Evolutionary conservation across 2,113 vertebrate genomes (phyloP).

Genomic region (Gadus macrocephalus): DNA sequence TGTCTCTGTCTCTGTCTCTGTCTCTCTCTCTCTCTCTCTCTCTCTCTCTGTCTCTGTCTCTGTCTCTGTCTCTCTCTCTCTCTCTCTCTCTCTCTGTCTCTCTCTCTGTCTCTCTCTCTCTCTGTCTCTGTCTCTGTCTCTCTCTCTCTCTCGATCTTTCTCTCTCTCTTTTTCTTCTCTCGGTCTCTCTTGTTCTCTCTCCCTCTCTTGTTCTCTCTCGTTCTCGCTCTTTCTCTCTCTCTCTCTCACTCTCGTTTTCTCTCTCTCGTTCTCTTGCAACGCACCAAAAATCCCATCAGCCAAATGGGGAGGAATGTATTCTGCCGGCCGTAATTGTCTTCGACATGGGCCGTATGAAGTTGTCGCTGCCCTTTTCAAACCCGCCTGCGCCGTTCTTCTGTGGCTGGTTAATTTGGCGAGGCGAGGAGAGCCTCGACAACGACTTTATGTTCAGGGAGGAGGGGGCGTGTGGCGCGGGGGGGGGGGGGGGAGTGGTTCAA

Average conservation of each 20-base stretch:
- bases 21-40: neutral
- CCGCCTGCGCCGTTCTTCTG: slow-evolving; percentile 36
- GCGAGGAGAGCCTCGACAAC: neutral
- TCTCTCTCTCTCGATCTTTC: too few relatives aligned
- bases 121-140: too few relatives aligned
- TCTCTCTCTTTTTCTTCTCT: too few relatives aligned
- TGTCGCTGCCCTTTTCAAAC: slow-evolving; percentile 37
- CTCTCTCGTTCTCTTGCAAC: slow-evolving; percentile 7
- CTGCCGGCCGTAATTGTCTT: slow-evolving; percentile 59
- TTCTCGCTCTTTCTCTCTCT: too few relatives aligned
- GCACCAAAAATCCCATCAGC: slow-evolving; percentile 58
- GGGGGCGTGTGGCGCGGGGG: neutral
- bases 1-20: too few relatives aligned
- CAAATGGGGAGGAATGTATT: slow-evolving; percentile 49
- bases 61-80: too few relatives aligned
- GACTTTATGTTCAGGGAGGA: slow-evolving; percentile 18
- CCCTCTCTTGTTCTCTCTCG: too few relatives aligned
- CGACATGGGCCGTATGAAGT: slow-evolving; percentile 31
- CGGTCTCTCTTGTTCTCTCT: neutral
- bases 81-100: too few relatives aligned
- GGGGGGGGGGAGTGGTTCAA: too few relatives aligned
- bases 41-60: neutral
- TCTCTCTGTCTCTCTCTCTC: neutral
- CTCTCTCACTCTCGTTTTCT: too few relatives aligned
- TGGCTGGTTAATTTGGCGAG: slow-evolving; percentile 33